phyloP scores from a whole-genome alignment of 2,113 vertebrate species.

The Leptosomus discolor region DNA sequence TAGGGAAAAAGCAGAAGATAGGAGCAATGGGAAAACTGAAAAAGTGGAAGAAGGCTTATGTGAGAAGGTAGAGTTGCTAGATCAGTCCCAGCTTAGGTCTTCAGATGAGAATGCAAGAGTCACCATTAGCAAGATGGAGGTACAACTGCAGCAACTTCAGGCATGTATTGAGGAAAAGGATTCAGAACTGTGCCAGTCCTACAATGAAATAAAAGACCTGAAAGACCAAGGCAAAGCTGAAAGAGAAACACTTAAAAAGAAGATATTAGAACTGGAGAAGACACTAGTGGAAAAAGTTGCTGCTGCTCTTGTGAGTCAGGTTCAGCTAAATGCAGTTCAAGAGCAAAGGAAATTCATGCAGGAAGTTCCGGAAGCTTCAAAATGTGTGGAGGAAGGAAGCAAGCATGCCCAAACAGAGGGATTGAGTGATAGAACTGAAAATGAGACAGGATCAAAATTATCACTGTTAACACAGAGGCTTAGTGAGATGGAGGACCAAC shows the following conservation, averaged over 20 bases:
- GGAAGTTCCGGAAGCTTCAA: neutral
- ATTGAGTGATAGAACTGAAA: neutral
- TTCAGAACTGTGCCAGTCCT: slow-evolving; percentile 73
- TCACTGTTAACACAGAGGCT: slow-evolving; percentile 77
- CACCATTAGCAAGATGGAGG: slow-evolving; percentile 63
- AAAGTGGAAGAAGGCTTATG: slow-evolving; percentile 56
- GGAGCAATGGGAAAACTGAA: neutral
- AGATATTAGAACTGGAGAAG: slow-evolving; percentile 79
- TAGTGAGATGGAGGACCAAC: slow-evolving; percentile 79
- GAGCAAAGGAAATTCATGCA: slow-evolving; percentile 55
- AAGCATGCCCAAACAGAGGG: neutral
- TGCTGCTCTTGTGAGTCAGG: slow-evolving; percentile 80
- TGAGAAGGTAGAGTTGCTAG: slow-evolving; percentile 67
- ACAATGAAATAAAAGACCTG: slow-evolving; percentile 71
- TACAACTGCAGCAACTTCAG: slow-evolving; percentile 77
- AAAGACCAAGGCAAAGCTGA: slow-evolving; percentile 71
- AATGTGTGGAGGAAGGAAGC: neutral
- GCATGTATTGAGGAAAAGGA: slow-evolving; percentile 76
- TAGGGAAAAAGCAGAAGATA: neutral
- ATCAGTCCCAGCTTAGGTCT: slow-evolving; percentile 70
- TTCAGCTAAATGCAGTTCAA: slow-evolving; percentile 82
- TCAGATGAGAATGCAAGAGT: slow-evolving; percentile 72
- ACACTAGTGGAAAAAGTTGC: slow-evolving; percentile 82
- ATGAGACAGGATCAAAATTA: slow-evolving; percentile 59
- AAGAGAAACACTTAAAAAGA: slow-evolving; percentile 69